Conservation (phyloP, 2,888 invertebrate genomes). For the Drosophila merina region DNA sequence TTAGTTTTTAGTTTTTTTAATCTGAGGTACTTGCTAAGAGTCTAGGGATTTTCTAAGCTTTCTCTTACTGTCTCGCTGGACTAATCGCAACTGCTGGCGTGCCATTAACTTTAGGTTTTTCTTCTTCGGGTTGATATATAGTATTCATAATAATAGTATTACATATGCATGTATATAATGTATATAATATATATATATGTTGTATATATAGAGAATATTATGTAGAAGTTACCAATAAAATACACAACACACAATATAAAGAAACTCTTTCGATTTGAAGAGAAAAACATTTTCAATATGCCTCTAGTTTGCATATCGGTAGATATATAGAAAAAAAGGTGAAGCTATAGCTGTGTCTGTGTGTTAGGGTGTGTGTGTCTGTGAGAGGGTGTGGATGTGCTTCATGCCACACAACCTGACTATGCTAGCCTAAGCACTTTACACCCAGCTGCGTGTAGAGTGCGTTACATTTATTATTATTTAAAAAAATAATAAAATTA, state of each 20-base stretch:
- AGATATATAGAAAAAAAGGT: conserved; percentile 29
- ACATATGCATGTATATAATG: conserved; percentile 43
- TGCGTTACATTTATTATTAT: conserved; percentile 41
- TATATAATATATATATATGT: conserved; percentile 27
- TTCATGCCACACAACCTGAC: conserved; percentile 13
- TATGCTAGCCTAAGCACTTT: conserved; percentile 43
- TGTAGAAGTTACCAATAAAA: conserved; percentile 48
- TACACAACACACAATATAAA: conserved; percentile 70
- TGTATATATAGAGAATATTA: conserved; percentile 42
- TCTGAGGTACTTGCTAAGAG: conserved; percentile 74
- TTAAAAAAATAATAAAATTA: conserved; percentile 37
- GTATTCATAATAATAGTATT: conserved; percentile 42
- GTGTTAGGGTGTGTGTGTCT: not conserved
- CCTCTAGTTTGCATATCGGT: conserved; percentile 13
- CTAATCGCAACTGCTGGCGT: conserved; percentile 24
- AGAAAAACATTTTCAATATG: conserved; percentile 26
- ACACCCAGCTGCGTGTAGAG: conserved; percentile 63
- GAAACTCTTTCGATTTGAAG: conserved; percentile 65
- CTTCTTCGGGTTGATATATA: conserved; percentile 38
- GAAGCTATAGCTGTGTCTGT: conserved; percentile 29
- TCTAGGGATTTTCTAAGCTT: conserved; percentile 61
- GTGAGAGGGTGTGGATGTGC: not conserved
- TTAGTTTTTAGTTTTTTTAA: conserved; percentile 26
- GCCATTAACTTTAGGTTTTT: conserved; percentile 31
- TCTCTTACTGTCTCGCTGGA: conserved; percentile 23